Conservation (phyloP, 2,888 invertebrate species). For the Arge pagana region DNA sequence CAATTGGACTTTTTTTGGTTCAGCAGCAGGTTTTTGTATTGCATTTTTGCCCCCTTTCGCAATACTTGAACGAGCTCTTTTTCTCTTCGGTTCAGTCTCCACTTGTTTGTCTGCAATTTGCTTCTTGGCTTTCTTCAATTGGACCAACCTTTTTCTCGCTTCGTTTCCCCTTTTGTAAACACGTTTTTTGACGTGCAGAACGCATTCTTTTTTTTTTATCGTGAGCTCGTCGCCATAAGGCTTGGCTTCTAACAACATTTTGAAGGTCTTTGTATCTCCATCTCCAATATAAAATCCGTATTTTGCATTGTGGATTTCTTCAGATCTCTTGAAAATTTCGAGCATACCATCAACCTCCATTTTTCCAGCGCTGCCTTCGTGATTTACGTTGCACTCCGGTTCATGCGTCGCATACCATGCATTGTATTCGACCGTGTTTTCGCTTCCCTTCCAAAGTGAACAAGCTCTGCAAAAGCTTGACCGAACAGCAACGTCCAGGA, state of each 20-base stretch:
- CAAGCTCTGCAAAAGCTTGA: constrained; percentile 33
- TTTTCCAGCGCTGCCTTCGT: constrained; percentile 33
- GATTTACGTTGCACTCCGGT: constrained; percentile 31
- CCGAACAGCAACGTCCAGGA: constrained; percentile 30
- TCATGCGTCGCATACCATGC: constrained; percentile 31
- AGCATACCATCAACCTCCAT: constrained; percentile 34
- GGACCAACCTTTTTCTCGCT: constrained; percentile 24
- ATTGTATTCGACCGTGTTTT: constrained; percentile 28
- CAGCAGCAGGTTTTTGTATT: background rate
- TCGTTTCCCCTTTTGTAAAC: constrained; percentile 27
- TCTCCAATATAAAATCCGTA: constrained; percentile 20
- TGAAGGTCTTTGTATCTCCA: constrained; percentile 22
- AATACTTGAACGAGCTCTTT: too few species aligned
- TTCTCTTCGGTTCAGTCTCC: constrained; percentile 13
- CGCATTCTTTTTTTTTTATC: constrained; percentile 11
- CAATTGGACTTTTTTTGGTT: constrained; percentile 23
- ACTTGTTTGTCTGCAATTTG: constrained; percentile 19
- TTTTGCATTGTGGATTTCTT: constrained; percentile 3
- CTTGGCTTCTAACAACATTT: constrained; percentile 8
- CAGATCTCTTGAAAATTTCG: constrained; percentile 9
- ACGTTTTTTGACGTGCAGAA: constrained; percentile 27
- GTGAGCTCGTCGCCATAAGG: constrained; percentile 9
- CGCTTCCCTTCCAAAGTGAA: constrained; percentile 29
- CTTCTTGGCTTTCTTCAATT: constrained; percentile 24
- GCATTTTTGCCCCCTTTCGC: constrained; percentile 16